These are phyloP conservation scores for Drosophila formosana DNA, from an alignment of 2,888 invertebrate genomes.

Conservation along the genomic window DNA sequence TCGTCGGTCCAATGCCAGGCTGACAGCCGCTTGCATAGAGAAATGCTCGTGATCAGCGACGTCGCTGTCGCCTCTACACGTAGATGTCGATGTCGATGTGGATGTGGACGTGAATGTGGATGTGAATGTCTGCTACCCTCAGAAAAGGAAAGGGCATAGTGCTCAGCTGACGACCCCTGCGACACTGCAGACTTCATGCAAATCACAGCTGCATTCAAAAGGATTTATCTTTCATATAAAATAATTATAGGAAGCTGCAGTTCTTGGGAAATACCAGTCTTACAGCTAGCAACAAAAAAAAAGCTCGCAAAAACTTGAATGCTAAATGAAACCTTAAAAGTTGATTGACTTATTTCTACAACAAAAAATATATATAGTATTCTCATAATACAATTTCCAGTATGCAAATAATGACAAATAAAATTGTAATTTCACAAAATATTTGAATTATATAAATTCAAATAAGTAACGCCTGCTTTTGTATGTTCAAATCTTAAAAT, in stretches of 20 bases:
- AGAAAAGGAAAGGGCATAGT: constrained; percentile 20
- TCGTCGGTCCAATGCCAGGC: constrained; percentile 25
- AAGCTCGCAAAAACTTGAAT: neutral
- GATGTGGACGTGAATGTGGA: neutral
- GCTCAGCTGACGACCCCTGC: constrained; percentile 10
- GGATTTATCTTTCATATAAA: neutral
- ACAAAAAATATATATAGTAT: too few species aligned
- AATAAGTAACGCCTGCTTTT: too few species aligned
- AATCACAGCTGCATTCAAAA: neutral
- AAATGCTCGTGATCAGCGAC: constrained; percentile 68
- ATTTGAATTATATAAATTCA: too few species aligned
- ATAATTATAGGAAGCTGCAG: neutral
- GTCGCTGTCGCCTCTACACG: constrained; percentile 26
- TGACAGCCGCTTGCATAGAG: constrained; percentile 64
- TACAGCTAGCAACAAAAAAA: neutral
- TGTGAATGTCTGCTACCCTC: constrained; percentile 33
- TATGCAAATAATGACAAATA: too few species aligned
- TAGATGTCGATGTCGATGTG: neutral
- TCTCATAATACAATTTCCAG: too few species aligned
- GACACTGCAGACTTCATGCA: neutral
- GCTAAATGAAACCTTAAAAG: neutral
- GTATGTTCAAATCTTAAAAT: too few species aligned
- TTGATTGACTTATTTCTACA: neutral
- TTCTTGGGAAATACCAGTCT: neutral
- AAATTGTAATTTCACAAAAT: too few species aligned